Evolutionary conservation across 2,888 invertebrate species (phyloP).

Genomic region (Bugula neritina): DNA sequence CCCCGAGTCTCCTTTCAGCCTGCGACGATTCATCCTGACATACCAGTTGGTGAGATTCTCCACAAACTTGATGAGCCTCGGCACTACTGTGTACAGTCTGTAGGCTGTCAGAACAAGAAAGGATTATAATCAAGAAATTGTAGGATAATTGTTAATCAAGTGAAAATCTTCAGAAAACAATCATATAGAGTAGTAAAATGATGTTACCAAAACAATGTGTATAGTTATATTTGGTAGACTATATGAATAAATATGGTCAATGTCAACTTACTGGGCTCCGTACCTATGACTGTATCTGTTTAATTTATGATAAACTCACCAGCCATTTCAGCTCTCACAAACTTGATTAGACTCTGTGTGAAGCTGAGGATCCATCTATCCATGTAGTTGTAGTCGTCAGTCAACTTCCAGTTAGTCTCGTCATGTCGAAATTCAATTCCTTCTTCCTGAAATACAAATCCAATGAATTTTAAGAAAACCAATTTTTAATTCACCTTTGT

Average conservation of each 20-base stretch:
- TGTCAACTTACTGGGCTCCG: too few relatives aligned
- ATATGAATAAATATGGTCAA: too few relatives aligned
- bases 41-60: conserved; percentile 99
- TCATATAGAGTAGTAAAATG: too few relatives aligned
- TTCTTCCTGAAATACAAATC: conserved; percentile 51
- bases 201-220: too few relatives aligned
- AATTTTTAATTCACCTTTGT: too few relatives aligned
- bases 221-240: too few relatives aligned
- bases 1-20: conserved; percentile 86
- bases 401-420: conserved; percentile 37
- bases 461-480: too few relatives aligned
- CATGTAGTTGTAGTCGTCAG: conserved; percentile 70
- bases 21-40: conserved; percentile 87
- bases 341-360: conserved; percentile 83
- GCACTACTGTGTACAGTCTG: conserved; percentile 89
- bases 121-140: too few relatives aligned
- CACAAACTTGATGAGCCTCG: conserved; percentile 86
- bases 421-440: conserved; percentile 52
- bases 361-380: conserved; percentile 96
- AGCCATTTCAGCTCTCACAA: conserved; percentile 84
- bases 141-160: conserved; percentile 9
- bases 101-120: too few relatives aligned
- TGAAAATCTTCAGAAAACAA: too few relatives aligned
- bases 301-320: too few relatives aligned
- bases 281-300: too few relatives aligned